A percentile compares a stretch with the other conserved stretches of the same genome.
These are phyloP conservation scores for Geopemphigus sp. DNA, from an alignment of 1,140 invertebrate genomes.

Conservation along the genomic window DNA sequence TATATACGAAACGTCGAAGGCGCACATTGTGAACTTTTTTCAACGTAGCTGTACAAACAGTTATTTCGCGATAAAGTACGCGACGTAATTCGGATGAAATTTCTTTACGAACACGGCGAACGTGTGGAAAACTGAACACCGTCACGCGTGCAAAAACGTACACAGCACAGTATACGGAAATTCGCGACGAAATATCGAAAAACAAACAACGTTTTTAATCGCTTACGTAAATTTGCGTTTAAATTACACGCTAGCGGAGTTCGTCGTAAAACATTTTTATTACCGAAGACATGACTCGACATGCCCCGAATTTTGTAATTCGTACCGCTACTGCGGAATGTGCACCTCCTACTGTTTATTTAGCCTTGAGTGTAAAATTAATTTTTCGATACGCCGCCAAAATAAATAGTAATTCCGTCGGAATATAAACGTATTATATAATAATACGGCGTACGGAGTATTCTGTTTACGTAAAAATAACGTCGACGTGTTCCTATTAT, in stretches of 20 bases:
- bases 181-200: background rate
- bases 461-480: constrained; percentile 4
- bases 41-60: background rate
- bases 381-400: background rate
- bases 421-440: too few species aligned
- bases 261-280: too few species aligned
- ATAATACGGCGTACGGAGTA: too few species aligned
- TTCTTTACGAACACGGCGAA: background rate
- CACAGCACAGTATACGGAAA: background rate
- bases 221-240: too few species aligned
- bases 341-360: background rate
- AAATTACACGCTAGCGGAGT: background rate
- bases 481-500: background rate
- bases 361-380: background rate
- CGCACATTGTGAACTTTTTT: too few species aligned
- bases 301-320: constrained; percentile 6
- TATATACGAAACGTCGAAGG: too few species aligned
- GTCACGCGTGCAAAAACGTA: background rate
- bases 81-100: background rate
- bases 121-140: background rate
- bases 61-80: background rate
- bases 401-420: too few species aligned
- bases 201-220: background rate
- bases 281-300: too few species aligned
- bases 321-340: background rate